Evolutionary conservation across 2,797 vertebrate genomes (phyloP).

Genomic region (Coilia nasus): DNA sequence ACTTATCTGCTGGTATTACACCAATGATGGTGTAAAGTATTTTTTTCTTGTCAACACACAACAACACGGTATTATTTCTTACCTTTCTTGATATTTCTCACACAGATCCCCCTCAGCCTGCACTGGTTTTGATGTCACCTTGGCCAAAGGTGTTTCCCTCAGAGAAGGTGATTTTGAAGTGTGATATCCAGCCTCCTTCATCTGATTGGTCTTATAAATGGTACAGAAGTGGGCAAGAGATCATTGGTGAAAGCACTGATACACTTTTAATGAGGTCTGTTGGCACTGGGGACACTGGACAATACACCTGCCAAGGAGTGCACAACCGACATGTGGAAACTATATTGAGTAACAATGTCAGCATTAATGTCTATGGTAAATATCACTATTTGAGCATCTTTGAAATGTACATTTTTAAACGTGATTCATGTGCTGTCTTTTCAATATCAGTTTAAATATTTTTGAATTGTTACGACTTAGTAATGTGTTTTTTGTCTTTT

Average conservation of each 20-base stretch:
- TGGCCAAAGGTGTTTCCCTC: conserved; percentile 54
- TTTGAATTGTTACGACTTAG: no score
- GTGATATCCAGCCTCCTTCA: conserved; percentile 28
- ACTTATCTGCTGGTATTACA: neutral
- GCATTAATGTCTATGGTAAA: neutral
- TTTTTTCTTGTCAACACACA: neutral
- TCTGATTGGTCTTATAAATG: conserved; percentile 59
- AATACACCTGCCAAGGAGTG: neutral
- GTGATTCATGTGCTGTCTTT: no score
- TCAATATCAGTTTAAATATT: no score
- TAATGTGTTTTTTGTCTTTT: neutral
- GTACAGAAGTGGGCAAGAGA: conserved; percentile 26
- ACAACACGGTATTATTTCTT: neutral
- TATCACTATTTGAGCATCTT: neutral
- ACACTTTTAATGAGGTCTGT: neutral
- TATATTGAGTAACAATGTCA: neutral
- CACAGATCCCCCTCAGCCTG: conserved; percentile 48
- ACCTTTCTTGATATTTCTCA: neutral
- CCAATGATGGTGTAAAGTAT: neutral
- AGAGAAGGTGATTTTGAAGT: conserved; percentile 60
- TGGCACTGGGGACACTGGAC: neutral
- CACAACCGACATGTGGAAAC: neutral
- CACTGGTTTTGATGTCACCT: neutral
- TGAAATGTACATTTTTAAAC: no score
- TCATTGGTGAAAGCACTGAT: neutral